Evolutionary conservation across 1,140 invertebrate species (phyloP), one percentile per base, ranked within the genome.

Genomic region (Telenomus remus): DNA sequence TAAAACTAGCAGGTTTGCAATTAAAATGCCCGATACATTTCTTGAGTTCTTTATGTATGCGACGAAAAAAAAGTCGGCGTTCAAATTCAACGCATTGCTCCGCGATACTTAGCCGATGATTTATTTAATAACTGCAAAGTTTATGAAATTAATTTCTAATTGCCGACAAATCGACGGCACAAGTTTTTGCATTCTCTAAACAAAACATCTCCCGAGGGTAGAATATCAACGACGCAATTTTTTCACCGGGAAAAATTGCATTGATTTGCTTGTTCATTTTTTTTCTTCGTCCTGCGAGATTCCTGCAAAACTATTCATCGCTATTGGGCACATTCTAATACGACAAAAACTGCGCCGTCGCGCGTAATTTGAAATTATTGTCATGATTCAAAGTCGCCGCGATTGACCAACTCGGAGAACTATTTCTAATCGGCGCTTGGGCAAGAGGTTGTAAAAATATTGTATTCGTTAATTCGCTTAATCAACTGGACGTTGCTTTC

Each of bases 361-460:
- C 33, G n/a, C 19, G 61, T 49, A 66, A 55, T 71, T 71, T 51
- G 46, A 71, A 63, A 71, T 53, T 19, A 57, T 57, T 60, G 68
- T 60, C 53, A 54, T 72, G 68, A 71, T 71, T 64, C 53, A 64
- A 71, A 59, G 56, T 69, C 59, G 55, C 55, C 16, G 46, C 12
- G 49, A 68, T 68, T 70, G 50, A 35, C 66, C 56, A 70, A 70
- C 12, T 16, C 51, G 44, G 27, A 63, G n/a, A 72, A 72, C 59
- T 47, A 60, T 64, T 63, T 72, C 68, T 64, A 72, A 72, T 64
- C 64, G 47, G 46, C 39, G 19, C n/a, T 6, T 10, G 44, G 51
- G 57, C 34, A 56, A 70, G 35, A 15, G 33, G 39, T 4, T 14
- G 42, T 27, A 54, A 47, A 63, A 72, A 64, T 63, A 48, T 53